phyloP scores from a whole-genome alignment of 2,888 invertebrate species.

The Neoaliturus tenellus region DNA sequence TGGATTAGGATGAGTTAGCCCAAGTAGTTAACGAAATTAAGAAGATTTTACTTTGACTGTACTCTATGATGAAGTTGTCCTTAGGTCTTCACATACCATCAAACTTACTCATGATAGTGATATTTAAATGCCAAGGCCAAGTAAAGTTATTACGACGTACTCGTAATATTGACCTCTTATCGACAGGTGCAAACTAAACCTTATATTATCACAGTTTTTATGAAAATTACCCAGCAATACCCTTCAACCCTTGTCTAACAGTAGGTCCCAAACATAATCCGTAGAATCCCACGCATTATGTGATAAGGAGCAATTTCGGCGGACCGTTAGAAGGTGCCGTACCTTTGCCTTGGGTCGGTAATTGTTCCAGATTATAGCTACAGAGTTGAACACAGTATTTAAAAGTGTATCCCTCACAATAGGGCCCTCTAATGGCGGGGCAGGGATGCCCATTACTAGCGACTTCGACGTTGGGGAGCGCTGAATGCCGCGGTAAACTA shows the following conservation, averaged over 20 bases:
- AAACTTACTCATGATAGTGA: too few species aligned
- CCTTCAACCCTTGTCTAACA: not conserved
- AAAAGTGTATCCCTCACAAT: conserved; percentile 40
- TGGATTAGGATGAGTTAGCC: too few species aligned
- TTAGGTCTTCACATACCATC: too few species aligned
- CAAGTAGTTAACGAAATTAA: too few species aligned
- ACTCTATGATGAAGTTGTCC: too few species aligned
- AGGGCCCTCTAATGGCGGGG: not conserved
- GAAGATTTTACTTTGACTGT: too few species aligned
- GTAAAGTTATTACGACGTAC: too few species aligned
- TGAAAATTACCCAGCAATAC: not conserved
- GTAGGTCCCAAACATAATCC: conserved; percentile 22
- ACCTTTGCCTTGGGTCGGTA: not conserved
- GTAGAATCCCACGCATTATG: conserved; percentile 2
- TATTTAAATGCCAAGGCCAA: too few species aligned
- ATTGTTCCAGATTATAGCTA: conserved; percentile 11
- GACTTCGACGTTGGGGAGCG: not conserved
- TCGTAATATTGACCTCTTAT: not conserved
- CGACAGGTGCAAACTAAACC: not conserved
- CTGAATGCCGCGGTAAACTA: not conserved
- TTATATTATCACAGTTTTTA: not conserved
- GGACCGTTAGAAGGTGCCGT: conserved; percentile 29
- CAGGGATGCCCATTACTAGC: not conserved
- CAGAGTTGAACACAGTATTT: conserved; percentile 40
- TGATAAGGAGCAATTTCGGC: conserved; percentile 37